Evolutionary conservation across 2,113 vertebrate species (phyloP), one percentile per base, ranked within the genome.

Genomic region (Brienomyrus longianalis): DNA sequence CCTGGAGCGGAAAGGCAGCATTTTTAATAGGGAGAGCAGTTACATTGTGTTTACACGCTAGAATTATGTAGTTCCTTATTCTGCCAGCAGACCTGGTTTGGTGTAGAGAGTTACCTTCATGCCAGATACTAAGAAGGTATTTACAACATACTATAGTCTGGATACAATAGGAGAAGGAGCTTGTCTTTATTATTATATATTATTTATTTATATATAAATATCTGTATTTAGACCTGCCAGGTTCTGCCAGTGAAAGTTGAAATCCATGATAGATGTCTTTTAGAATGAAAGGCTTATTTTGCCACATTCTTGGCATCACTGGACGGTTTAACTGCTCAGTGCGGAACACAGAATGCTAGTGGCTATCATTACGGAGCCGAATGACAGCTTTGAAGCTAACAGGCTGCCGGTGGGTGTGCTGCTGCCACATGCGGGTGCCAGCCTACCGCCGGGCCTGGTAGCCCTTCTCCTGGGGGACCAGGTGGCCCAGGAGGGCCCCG

Each of bases 371-470:
- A 43, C 0, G 35, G 35, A 80, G 74, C 13, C 31, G 3, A 7
- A 17, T 17, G 27, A 39, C 1, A 15, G 13, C 59, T 77, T 74
- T 35, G 11, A 39, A 15, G 27, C 31, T 39, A 77, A 77, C 27
- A 39, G 31, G 70, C 31, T 17, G 31, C 39, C 39, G 39, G 39
- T 39, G 39, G 39, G 39, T 39, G 39, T 39, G 39, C 39, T 39
- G 70, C 31, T 17, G 31, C 31, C 1, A 21, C 45, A 4, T 35
- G 45, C 5, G 8, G 43, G 43, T 48, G 6, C 43, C 83, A 13
- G 47, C 95, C 96, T 96, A 98, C 97, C 90, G 95, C 95, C 91
- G 94, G 95, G 92, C 97, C 97, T 94, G 95, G 96, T 59, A 97
- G 89, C 2, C 97, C 97, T 93, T 97, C 97, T 92, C 97, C 97